Conservation (phyloP, 1,140 invertebrate species). For the Frieseomelitta varia region DNA sequence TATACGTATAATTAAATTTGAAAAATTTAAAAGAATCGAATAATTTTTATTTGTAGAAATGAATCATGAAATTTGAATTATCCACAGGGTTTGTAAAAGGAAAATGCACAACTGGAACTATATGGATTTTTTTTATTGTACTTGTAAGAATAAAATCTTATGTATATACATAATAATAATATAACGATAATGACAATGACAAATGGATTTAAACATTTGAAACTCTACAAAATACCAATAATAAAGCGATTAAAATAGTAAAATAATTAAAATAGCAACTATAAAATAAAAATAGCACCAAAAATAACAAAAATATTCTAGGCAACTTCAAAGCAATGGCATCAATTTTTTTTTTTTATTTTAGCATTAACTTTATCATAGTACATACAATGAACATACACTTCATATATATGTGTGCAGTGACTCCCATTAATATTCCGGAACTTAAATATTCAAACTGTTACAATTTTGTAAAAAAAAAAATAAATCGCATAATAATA, state of each 20-base stretch:
- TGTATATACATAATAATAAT: background rate
- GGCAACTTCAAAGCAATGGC: background rate
- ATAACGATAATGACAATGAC: too few species aligned
- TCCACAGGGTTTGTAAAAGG: too few species aligned
- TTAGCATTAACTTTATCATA: background rate
- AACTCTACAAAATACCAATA: background rate
- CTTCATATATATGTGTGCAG: background rate
- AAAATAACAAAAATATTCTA: background rate
- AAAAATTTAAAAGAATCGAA: background rate
- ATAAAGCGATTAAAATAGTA: background rate
- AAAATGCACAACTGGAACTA: background rate
- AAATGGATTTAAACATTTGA: background rate
- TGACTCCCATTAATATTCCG: too few species aligned
- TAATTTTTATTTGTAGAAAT: background rate
- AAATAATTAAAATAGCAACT: background rate
- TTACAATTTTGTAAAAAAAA: too few species aligned
- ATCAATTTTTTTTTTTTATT: background rate
- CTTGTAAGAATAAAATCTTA: background rate
- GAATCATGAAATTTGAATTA: background rate
- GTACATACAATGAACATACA: background rate
- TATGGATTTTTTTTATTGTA: background rate
- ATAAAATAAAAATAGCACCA: too few species aligned
- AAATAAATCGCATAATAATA: too few species aligned
- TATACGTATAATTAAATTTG: background rate
- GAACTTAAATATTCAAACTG: too few species aligned